These are phyloP conservation scores for Psophia crepitans DNA, from an alignment of 2,113 vertebrate genomes.

Conservation along the genomic window DNA sequence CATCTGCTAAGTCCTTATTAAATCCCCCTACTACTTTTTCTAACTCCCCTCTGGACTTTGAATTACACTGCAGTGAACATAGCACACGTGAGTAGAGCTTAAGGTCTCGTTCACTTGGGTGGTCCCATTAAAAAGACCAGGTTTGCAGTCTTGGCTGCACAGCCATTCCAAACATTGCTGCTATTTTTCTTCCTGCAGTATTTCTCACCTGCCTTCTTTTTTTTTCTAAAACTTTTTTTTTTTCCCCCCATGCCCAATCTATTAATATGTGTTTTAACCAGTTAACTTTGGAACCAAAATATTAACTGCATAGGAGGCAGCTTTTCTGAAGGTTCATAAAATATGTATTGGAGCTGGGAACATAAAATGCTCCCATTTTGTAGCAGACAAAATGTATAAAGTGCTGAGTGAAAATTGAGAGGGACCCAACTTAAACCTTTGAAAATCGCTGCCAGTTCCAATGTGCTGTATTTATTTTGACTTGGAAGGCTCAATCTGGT, in stretches of 20 bases:
- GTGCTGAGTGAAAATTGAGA: conserved; percentile 25
- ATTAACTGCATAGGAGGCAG: not conserved
- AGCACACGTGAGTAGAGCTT: conserved; percentile 22
- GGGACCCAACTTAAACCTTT: conserved; percentile 9
- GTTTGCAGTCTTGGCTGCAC: conserved; percentile 16
- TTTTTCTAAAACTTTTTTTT: not conserved
- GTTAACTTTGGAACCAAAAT: conserved; percentile 18
- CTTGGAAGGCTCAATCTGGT: conserved; percentile 14
- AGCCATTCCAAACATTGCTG: conserved; percentile 31
- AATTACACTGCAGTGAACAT: not conserved
- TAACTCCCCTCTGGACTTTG: conserved; percentile 19
- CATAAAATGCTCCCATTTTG: conserved; percentile 25
- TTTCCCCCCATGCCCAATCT: not conserved
- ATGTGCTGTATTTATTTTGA: conserved; percentile 54
- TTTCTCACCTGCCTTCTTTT: conserved; percentile 2
- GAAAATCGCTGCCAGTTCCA: conserved; percentile 17
- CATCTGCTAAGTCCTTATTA: conserved; percentile 19
- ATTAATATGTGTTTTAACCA: not conserved
- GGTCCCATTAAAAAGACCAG: conserved; percentile 25
- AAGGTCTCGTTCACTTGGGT: conserved; percentile 17
- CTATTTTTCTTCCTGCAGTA: not conserved
- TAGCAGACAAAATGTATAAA: not conserved
- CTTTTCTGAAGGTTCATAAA: conserved; percentile 35
- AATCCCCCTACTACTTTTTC: conserved; percentile 1
- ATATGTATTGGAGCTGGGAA: not conserved